These are phyloP conservation scores for Tamandua tetradactyla DNA, from an alignment of 2,797 vertebrate genomes.

Conservation along the genomic window DNA sequence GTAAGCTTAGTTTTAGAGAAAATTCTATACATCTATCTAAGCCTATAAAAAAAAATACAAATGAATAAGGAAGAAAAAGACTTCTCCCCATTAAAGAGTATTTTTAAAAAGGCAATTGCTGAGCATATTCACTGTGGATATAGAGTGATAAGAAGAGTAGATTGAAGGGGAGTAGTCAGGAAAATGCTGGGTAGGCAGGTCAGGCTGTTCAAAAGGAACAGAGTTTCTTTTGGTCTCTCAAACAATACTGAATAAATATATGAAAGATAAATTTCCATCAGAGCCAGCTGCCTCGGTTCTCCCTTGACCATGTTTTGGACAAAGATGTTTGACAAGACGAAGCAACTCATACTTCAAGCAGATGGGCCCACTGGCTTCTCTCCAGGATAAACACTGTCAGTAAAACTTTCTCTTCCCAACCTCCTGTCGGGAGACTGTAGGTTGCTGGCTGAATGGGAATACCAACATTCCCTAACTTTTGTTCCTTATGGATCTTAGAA, in stretches of 20 bases:
- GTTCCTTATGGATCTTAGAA: not conserved
- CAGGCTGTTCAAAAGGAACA: not conserved
- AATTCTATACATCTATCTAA: not conserved
- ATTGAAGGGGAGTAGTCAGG: not conserved
- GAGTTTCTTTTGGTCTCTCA: constrained; percentile 26
- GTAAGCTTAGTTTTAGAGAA: not conserved
- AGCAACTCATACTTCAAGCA: constrained; percentile 8
- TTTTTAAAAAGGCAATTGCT: not conserved
- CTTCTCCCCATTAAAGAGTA: not conserved
- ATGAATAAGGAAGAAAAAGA: not conserved
- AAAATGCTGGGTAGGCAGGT: not conserved
- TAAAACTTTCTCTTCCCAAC: constrained; percentile 53
- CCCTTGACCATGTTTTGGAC: constrained; percentile 38
- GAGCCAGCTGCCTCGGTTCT: constrained; percentile 68
- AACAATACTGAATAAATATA: not conserved
- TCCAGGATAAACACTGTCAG: constrained; percentile 73
- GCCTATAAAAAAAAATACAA: not conserved
- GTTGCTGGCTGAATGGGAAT: constrained; percentile 22
- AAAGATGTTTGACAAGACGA: constrained; percentile 66
- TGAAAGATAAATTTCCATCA: constrained; percentile 50
- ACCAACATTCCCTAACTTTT: constrained; percentile 35
- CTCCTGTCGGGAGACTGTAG: constrained; percentile 29
- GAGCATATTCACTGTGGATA: not conserved
- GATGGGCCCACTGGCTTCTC: constrained; percentile 54
- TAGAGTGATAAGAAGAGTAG: not conserved